Conservation (phyloP, 2,888 invertebrate genomes). For the Chloroclysta siterata region DNA sequence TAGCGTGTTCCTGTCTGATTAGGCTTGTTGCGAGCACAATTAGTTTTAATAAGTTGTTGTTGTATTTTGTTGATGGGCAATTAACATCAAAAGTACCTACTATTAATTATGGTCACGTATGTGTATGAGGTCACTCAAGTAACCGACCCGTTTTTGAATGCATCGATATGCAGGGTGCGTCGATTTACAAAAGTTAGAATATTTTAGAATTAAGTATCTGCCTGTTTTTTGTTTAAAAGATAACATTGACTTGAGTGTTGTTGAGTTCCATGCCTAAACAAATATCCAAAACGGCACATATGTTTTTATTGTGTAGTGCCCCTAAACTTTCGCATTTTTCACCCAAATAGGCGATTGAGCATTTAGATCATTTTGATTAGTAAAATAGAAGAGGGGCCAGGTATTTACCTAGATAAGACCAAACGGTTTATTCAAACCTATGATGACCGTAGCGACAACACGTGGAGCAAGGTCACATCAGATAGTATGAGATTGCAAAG, state of each 20-base stretch:
- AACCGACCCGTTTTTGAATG: background rate
- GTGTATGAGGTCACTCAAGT: slow-evolving; percentile 2
- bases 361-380: too few relatives aligned
- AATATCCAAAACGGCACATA: too few relatives aligned
- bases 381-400: background rate
- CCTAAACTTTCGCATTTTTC: background rate
- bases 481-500: slow-evolving; percentile 31
- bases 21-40: slow-evolving; percentile 26
- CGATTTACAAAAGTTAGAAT: too few relatives aligned
- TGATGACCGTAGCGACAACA: slow-evolving; percentile 26
- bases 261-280: too few relatives aligned
- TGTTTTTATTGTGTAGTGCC: too few relatives aligned
- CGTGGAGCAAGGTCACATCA: slow-evolving; percentile 33
- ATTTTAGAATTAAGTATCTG: too few relatives aligned
- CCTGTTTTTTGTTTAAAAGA: too few relatives aligned
- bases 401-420: too few relatives aligned
- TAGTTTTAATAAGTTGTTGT: slow-evolving; percentile 23
- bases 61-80: slow-evolving; percentile 16
- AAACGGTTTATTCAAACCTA: slow-evolving; percentile 7
- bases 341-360: too few relatives aligned
- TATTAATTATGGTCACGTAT: slow-evolving; percentile 1
- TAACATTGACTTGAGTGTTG: too few relatives aligned
- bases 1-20: slow-evolving; percentile 22
- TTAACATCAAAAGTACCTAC: slow-evolving; percentile 15
- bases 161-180: background rate